phyloP scores from a whole-genome alignment of 1,140 invertebrate genomes.

The Papilio helenus region DNA sequence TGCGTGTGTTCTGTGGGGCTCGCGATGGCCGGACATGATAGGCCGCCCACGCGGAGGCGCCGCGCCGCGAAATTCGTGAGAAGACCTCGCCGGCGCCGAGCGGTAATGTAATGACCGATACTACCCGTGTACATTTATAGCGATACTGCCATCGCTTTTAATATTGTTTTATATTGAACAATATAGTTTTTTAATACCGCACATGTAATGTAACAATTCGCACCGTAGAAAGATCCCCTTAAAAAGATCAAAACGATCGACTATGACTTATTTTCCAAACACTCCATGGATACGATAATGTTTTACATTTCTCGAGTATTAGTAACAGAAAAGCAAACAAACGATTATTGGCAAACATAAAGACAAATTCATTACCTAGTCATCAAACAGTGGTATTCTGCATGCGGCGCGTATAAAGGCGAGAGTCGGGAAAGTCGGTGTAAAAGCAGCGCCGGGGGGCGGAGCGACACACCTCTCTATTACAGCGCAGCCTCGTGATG shows the following conservation, averaged over 20 bases:
- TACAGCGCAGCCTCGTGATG: conserved; percentile 62
- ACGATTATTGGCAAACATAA: neutral
- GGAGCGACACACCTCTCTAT: conserved; percentile 76
- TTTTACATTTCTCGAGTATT: neutral
- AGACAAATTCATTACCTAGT: conserved; percentile 21
- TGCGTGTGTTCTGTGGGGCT: conserved; percentile 60
- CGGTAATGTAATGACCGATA: conserved; percentile 48
- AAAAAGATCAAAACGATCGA: neutral
- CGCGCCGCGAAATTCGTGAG: conserved; percentile 79
- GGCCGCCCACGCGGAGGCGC: conserved; percentile 77
- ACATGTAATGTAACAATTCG: neutral
- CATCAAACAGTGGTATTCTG: conserved; percentile 23
- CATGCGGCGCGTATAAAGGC: neutral
- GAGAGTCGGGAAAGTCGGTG: conserved; percentile 31
- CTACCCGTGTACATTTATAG: conserved; percentile 38
- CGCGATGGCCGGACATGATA: conserved; percentile 75
- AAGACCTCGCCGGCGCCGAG: conserved; percentile 69
- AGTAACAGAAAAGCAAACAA: neutral
- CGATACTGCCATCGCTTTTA: conserved; percentile 37
- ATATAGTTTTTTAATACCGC: neutral
- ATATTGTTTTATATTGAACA: conserved; percentile 36
- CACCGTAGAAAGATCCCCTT: neutral
- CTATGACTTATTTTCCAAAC: neutral
- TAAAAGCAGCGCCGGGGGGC: conserved; percentile 49
- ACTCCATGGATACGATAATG: neutral